A percentile compares a stretch with the other conserved stretches of the same genome.
These are phyloP conservation scores for Melanogrammus aeglefinus DNA, from an alignment of 2,797 vertebrate genomes.

Conservation along the genomic window DNA sequence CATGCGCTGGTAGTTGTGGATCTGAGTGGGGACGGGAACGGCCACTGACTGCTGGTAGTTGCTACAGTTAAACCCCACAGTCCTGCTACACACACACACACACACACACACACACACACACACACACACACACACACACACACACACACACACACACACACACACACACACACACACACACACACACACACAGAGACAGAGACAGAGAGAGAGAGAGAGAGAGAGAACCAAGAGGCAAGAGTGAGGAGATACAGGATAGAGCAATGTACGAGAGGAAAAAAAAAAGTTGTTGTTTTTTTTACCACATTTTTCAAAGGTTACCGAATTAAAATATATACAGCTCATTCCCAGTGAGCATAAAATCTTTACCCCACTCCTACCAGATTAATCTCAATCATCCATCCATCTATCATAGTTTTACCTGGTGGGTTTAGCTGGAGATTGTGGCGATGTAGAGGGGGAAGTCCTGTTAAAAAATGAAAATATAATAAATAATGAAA, in stretches of 20 bases:
- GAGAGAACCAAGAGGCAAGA: conserved; percentile 3
- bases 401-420: background rate
- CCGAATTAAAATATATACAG: background rate
- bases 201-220: too few species aligned
- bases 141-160: too few species aligned
- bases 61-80: conserved; percentile 64
- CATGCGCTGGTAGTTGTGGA: conserved; percentile 91
- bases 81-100: conserved; percentile 67
- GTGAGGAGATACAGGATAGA: conserved; percentile 7
- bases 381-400: background rate
- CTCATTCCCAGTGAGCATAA: background rate
- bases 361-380: background rate
- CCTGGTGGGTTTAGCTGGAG: conserved; percentile 2
- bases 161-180: too few species aligned
- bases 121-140: too few species aligned
- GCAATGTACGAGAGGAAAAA: background rate
- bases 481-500: background rate
- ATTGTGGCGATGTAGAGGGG: background rate
- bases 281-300: too few species aligned
- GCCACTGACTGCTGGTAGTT: conserved; percentile 81
- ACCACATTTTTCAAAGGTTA: background rate
- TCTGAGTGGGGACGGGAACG: conserved; percentile 93
- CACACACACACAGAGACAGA: too few species aligned
- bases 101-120: too few species aligned
- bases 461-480: background rate